phyloP scores from a whole-genome alignment of 2,797 vertebrate genomes.

The Nyctibius grandis region DNA sequence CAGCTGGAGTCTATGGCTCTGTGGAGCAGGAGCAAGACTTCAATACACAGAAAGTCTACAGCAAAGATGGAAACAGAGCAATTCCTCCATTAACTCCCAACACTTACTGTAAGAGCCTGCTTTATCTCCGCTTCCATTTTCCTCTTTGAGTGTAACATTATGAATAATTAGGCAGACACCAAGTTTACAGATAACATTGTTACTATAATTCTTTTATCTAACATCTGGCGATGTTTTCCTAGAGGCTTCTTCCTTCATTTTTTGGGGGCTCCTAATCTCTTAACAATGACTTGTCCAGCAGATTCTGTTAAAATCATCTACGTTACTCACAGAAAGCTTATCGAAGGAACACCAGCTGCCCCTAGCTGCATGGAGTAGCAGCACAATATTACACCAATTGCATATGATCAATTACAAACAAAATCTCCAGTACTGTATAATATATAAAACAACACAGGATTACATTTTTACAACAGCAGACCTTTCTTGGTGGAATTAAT shows the following conservation, averaged over 20 bases:
- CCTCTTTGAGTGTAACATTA: not conserved
- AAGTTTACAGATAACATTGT: not conserved
- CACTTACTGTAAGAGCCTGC: not conserved
- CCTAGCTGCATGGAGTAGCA: not conserved
- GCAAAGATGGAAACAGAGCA: not conserved
- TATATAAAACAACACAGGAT: not conserved
- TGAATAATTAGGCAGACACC: not conserved
- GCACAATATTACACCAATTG: not conserved
- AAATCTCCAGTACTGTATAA: not conserved
- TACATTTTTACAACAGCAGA: not conserved
- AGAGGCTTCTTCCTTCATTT: not conserved
- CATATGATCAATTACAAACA: not conserved
- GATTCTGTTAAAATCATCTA: not conserved
- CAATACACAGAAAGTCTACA: not conserved
- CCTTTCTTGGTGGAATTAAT: not conserved
- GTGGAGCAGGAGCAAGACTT: not conserved
- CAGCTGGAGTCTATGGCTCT: not conserved
- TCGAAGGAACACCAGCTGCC: conserved; percentile 7
- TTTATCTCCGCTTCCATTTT: not conserved
- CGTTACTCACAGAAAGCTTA: not conserved
- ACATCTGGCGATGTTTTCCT: not conserved
- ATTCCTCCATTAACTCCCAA: not conserved
- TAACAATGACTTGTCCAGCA: not conserved
- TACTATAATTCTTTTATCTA: not conserved
- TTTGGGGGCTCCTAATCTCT: not conserved